Conservation (phyloP, 2,113 vertebrate species). For the Oxygymnocypris stewartii region DNA sequence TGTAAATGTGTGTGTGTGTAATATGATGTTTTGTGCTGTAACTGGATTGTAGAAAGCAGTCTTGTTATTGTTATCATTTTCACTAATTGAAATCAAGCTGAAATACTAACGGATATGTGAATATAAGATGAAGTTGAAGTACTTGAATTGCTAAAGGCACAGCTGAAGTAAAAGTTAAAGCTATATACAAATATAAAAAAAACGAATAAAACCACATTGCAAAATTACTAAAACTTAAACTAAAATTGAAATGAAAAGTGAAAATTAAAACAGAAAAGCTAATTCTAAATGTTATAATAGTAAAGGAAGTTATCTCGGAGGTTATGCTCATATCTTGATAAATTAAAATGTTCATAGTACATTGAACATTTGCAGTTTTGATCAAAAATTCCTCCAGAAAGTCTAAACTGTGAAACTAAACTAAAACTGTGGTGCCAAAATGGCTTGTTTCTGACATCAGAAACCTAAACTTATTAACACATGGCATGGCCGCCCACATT, state of each 20-base stretch:
- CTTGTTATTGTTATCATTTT: background rate
- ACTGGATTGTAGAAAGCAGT: background rate
- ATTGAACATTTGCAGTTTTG: background rate
- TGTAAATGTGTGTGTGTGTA: background rate
- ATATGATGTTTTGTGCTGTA: background rate
- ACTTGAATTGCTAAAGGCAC: background rate
- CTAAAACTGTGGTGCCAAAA: background rate
- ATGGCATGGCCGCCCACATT: background rate
- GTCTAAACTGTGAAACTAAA: too few species aligned
- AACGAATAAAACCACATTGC: background rate
- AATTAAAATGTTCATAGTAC: background rate
- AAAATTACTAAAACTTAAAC: background rate
- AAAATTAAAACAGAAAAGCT: background rate
- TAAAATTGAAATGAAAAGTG: background rate
- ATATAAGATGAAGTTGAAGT: background rate
- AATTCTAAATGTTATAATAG: background rate
- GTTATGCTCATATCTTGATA: background rate
- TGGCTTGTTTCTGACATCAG: background rate
- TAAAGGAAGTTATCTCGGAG: background rate
- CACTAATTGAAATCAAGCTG: too few species aligned
- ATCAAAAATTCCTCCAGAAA: background rate
- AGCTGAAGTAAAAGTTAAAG: background rate
- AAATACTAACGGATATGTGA: background rate
- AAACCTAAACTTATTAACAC: background rate
- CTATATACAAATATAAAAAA: background rate